Evolutionary conservation across 2,113 vertebrate genomes (phyloP).

Genomic region (Apus apus): DNA sequence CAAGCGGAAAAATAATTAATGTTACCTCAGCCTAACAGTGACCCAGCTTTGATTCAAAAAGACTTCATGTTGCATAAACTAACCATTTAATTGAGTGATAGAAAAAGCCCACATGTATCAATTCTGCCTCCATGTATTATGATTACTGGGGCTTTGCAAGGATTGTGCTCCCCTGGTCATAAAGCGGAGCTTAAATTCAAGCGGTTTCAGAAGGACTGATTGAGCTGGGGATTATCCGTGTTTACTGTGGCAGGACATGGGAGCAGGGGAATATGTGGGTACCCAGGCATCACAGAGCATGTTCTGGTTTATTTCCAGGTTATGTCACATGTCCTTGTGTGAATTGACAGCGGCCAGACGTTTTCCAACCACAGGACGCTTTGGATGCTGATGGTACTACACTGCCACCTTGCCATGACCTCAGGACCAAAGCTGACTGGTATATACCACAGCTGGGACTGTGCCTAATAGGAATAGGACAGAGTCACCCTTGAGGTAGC

Average conservation of each 20-base stretch:
- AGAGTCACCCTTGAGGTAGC: not conserved
- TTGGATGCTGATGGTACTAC: not conserved
- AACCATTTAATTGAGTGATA: constrained; percentile 91
- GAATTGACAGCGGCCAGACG: not conserved
- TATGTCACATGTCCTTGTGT: not conserved
- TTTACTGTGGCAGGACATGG: not conserved
- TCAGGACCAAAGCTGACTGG: not conserved
- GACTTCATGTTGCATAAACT: constrained; percentile 88
- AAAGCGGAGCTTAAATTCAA: constrained; percentile 59
- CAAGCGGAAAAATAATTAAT: constrained; percentile 99
- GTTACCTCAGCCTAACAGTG: constrained; percentile 95
- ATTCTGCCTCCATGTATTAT: constrained; percentile 69
- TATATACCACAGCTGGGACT: not conserved
- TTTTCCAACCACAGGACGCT: not conserved
- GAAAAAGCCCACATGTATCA: constrained; percentile 78
- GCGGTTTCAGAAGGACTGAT: constrained; percentile 5
- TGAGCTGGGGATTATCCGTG: constrained; percentile 45
- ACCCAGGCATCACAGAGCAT: not conserved
- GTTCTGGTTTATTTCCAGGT: not conserved
- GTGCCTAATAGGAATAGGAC: not conserved
- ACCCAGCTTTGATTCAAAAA: constrained; percentile 88
- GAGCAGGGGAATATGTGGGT: not conserved
- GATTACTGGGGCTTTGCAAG: constrained; percentile 65
- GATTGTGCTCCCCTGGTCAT: constrained; percentile 56
- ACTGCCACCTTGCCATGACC: not conserved